Percentiles rank a stretch among this genome's conserved stretches.
These are phyloP conservation scores for Lasiurus cinereus DNA, from an alignment of 2,113 vertebrate species.

Conservation along the genomic window DNA sequence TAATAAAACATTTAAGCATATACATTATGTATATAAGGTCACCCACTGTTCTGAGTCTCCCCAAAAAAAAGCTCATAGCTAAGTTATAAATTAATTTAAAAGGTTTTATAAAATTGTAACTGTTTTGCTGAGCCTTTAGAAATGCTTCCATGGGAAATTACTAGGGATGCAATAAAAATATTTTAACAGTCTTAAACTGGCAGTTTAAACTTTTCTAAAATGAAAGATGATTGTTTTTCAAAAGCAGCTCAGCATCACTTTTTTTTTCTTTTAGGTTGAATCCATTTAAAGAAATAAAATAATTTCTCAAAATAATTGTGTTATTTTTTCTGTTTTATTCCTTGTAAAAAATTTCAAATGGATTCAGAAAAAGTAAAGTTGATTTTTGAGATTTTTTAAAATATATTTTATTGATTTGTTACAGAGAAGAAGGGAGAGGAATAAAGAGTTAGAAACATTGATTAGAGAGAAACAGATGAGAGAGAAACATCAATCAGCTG, in stretches of 20 bases:
- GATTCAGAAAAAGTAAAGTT: slow-evolving; percentile 43
- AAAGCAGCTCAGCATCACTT: slow-evolving; percentile 58
- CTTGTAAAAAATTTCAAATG: slow-evolving; percentile 40
- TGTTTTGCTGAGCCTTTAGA: slow-evolving; percentile 82
- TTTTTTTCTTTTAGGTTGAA: slow-evolving; percentile 42
- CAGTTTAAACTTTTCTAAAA: slow-evolving; percentile 76
- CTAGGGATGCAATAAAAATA: slow-evolving; percentile 80
- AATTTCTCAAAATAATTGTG: slow-evolving; percentile 5
- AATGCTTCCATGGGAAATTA: slow-evolving; percentile 84
- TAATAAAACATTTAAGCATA: slow-evolving; percentile 82
- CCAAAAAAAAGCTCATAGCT: slow-evolving; percentile 81
- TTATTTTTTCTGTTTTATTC: background rate
- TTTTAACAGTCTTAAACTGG: slow-evolving; percentile 77
- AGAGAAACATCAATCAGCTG: too few relatives aligned
- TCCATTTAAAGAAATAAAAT: slow-evolving; percentile 54
- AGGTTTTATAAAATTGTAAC: slow-evolving; percentile 83
- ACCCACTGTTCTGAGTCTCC: slow-evolving; percentile 83
- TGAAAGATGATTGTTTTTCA: slow-evolving; percentile 72
- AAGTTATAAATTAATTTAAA: slow-evolving; percentile 86
- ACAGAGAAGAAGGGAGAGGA: too few relatives aligned
- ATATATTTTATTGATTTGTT: too few relatives aligned
- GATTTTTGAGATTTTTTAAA: background rate
- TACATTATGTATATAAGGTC: slow-evolving; percentile 83
- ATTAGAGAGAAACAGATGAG: too few relatives aligned
- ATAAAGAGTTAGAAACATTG: too few relatives aligned